Percentiles rank a stretch among this genome's conserved stretches.
Evolutionary conservation across 2,113 vertebrate genomes (phyloP).

Genomic region (Sprattus sprattus): DNA sequence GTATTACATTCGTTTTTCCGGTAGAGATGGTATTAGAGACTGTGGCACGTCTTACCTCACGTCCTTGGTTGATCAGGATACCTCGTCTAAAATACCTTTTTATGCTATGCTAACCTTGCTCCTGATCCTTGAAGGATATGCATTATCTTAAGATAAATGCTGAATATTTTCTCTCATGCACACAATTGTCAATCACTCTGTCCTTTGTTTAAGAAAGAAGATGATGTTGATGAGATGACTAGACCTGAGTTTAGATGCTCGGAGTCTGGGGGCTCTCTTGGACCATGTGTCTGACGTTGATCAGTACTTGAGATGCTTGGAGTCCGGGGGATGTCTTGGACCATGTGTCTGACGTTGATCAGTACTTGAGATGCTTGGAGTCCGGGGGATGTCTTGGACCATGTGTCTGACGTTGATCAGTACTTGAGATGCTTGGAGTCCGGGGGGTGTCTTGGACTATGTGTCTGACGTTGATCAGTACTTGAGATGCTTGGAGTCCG

Average conservation of each 20-base stretch:
- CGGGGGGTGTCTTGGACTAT: not conserved
- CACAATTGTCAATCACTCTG: not conserved
- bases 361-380: not conserved
- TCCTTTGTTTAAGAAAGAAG: not conserved
- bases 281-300: not conserved
- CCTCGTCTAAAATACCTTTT: not conserved
- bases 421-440: not conserved
- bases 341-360: not conserved
- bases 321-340: not conserved
- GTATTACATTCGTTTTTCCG: not conserved
- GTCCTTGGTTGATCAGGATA: not conserved
- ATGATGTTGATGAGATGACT: not conserved
- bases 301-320: not conserved
- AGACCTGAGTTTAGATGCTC: not conserved
- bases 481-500: not conserved
- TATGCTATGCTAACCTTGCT: conserved; percentile 10
- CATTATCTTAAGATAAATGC: not conserved
- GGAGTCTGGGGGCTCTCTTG: not conserved
- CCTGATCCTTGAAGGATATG: not conserved
- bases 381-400: not conserved
- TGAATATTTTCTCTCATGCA: not conserved
- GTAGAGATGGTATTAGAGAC: not conserved
- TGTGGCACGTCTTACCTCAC: not conserved
- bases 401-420: not conserved
- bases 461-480: not conserved